Conservation (phyloP, 2,113 vertebrate genomes). For the Plotosus lineatus region DNA sequence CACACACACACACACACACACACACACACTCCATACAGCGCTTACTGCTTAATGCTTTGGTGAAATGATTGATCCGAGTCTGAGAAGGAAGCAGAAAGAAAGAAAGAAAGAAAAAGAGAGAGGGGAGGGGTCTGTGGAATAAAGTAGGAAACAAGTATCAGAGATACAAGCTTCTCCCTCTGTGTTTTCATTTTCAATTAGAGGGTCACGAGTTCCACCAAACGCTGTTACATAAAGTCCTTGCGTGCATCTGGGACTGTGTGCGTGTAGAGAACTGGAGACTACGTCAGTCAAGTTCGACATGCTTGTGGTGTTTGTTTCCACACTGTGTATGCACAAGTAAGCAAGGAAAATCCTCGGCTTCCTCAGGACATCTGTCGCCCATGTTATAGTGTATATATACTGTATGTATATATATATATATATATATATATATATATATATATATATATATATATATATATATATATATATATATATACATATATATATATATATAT, state of each 20-base stretch:
- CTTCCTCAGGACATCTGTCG: neutral
- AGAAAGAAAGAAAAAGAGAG: neutral
- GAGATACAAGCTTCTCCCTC: slow-evolving; percentile 15
- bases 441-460: no score
- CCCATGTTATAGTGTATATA: neutral
- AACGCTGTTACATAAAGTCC: slow-evolving; percentile 45
- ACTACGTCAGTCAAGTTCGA: slow-evolving; percentile 9
- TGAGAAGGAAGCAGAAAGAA: neutral
- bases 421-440: no score
- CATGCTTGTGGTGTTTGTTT: neutral
- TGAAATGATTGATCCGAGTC: slow-evolving; percentile 5
- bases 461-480: no score
- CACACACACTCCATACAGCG: neutral
- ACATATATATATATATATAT: no score
- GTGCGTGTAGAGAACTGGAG: slow-evolving; percentile 62
- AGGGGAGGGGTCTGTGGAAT: neutral
- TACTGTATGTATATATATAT: no score
- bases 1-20: neutral
- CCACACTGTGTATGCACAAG: neutral
- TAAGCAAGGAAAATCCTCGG: neutral
- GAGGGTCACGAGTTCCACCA: slow-evolving; percentile 2
- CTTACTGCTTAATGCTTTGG: slow-evolving; percentile 8
- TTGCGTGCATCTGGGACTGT: neutral
- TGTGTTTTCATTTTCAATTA: slow-evolving; percentile 34
- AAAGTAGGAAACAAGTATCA: slow-evolving; percentile 21